A percentile compares a stretch with the other conserved stretches of the same genome.
These are phyloP conservation scores for Anabacerthia variegaticeps DNA, from an alignment of 2,797 vertebrate genomes.

Conservation along the genomic window DNA sequence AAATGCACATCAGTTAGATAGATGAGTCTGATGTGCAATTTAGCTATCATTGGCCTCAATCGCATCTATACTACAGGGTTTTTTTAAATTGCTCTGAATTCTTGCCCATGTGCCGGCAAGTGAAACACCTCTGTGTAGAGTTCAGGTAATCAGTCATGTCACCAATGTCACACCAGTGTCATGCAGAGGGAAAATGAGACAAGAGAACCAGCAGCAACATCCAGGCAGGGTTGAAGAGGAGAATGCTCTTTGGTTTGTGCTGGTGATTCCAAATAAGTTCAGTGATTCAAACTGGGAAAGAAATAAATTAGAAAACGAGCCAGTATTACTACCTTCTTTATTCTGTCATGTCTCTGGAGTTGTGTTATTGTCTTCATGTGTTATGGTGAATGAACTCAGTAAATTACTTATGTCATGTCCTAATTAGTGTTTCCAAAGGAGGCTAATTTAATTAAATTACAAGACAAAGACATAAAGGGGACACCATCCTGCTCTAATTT, in stretches of 20 bases:
- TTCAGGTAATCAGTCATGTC: not conserved
- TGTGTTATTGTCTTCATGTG: not conserved
- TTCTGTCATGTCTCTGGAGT: not conserved
- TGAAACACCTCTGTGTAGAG: not conserved
- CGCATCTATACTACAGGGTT: not conserved
- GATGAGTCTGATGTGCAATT: not conserved
- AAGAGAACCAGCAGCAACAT: not conserved
- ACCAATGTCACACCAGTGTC: not conserved
- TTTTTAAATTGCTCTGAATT: not conserved
- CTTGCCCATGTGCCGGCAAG: not conserved
- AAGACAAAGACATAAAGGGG: constrained; percentile 10
- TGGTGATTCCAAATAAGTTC: not conserved
- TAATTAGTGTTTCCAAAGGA: not conserved
- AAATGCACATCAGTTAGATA: not conserved
- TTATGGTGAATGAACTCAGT: not conserved
- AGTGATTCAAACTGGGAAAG: not conserved
- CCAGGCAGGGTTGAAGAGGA: not conserved
- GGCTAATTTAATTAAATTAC: constrained; percentile 28
- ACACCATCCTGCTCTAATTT: constrained; percentile 8
- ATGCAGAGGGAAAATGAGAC: not conserved
- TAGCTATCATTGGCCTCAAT: not conserved
- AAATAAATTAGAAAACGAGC: not conserved
- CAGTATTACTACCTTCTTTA: not conserved
- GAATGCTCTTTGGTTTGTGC: not conserved
- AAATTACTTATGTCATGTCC: not conserved